phyloP scores from a whole-genome alignment of 2,113 vertebrate genomes.

The Falcunculus frontatus region DNA sequence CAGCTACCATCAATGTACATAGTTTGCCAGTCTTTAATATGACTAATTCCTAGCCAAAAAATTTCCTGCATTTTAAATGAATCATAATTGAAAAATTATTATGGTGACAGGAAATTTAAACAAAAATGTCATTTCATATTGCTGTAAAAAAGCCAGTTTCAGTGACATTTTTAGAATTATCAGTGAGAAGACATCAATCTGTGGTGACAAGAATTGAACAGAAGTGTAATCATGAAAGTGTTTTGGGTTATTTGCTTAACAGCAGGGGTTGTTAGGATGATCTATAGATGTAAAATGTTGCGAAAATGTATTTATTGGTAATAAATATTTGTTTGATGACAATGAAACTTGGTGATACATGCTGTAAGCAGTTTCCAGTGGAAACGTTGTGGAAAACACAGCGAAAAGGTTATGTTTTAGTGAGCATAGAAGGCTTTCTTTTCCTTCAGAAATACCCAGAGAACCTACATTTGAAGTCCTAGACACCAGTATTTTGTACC shows the following conservation, averaged over 20 bases:
- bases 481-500: neutral
- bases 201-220: neutral
- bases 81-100: neutral
- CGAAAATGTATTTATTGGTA: neutral
- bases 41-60: neutral
- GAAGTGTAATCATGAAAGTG: neutral
- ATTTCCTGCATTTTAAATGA: neutral
- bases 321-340: neutral
- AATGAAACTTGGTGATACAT: neutral
- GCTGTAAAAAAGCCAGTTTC: neutral
- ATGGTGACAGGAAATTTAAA: neutral
- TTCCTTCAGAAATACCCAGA: neutral
- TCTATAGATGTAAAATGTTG: neutral
- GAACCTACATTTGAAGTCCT: neutral
- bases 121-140: neutral
- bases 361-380: neutral
- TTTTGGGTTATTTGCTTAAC: constrained; percentile 1
- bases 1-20: neutral
- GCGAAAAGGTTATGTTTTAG: neutral
- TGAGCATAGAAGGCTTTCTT: neutral
- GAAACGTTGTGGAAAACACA: neutral
- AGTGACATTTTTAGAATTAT: constrained; percentile 4
- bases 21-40: neutral
- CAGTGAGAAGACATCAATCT: neutral
- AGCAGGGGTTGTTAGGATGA: neutral